Conservation (phyloP, 2,113 vertebrate species). For the Bufo gargarizans region DNA sequence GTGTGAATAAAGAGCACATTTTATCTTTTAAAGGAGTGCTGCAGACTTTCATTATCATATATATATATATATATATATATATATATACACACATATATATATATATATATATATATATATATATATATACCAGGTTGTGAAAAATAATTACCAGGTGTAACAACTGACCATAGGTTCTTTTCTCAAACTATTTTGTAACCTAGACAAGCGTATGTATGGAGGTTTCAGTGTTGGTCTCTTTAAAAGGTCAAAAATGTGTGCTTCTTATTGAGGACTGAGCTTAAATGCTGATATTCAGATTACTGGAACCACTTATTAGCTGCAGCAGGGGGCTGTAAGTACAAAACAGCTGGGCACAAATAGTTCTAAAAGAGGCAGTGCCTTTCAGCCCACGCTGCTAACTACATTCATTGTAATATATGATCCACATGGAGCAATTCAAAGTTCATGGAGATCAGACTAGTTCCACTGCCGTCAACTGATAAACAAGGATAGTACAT, state of each 20-base stretch:
- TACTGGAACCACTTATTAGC: conserved; percentile 14
- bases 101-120: too few relatives aligned
- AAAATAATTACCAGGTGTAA: too few relatives aligned
- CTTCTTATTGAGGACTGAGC: background rate
- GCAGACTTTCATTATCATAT: too few relatives aligned
- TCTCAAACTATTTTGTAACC: background rate
- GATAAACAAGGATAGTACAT: background rate
- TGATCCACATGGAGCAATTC: background rate
- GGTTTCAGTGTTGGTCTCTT: background rate
- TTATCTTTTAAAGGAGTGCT: too few relatives aligned
- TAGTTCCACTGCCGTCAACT: background rate
- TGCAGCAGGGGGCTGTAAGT: conserved; percentile 25
- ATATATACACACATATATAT: too few relatives aligned
- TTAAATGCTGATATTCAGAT: conserved; percentile 29
- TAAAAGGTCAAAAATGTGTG: conserved; percentile 20
- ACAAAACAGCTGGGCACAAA: conserved; percentile 27
- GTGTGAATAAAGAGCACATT: too few relatives aligned
- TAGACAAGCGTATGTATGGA: background rate
- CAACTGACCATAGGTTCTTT: background rate
- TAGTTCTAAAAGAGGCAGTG: conserved; percentile 7
- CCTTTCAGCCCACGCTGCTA: background rate
- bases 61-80: too few relatives aligned
- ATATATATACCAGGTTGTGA: too few relatives aligned
- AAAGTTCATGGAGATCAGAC: background rate
- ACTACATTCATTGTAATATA: background rate